These are phyloP conservation scores for Sphenopsis melanotis DNA, from an alignment of 2,797 vertebrate species.

Conservation along the genomic window DNA sequence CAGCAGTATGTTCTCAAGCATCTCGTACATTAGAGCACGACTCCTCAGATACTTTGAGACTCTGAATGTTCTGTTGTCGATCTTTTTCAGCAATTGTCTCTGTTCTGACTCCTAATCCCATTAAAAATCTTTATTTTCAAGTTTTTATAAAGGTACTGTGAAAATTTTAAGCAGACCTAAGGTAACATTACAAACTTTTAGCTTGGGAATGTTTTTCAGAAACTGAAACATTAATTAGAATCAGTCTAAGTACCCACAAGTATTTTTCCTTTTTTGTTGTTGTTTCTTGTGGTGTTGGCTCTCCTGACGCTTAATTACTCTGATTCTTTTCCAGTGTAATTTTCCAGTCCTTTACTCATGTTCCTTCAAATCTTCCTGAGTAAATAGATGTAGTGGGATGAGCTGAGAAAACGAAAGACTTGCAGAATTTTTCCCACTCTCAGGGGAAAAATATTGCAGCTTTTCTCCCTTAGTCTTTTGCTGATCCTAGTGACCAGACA, in stretches of 20 bases:
- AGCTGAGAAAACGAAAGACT: background rate
- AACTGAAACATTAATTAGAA: background rate
- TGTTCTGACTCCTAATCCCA: background rate
- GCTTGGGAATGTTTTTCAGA: background rate
- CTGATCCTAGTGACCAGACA: background rate
- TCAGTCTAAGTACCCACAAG: background rate
- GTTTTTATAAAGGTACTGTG: background rate
- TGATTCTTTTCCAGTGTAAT: background rate
- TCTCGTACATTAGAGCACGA: conserved; percentile 31
- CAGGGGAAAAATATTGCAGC: background rate
- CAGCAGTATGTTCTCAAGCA: conserved; percentile 39
- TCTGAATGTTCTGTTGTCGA: background rate
- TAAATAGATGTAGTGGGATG: conserved; percentile 4
- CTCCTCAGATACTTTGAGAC: background rate
- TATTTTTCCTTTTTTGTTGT: background rate
- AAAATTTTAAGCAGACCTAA: background rate
- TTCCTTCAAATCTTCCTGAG: background rate
- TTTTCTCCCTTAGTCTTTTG: background rate
- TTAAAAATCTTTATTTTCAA: background rate
- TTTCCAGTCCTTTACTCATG: conserved; percentile 4
- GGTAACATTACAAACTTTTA: background rate
- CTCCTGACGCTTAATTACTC: background rate
- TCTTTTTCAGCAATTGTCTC: background rate
- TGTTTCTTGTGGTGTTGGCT: conserved; percentile 7
- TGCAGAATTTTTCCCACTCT: background rate